Evolutionary conservation across 2,113 vertebrate genomes (phyloP), one percentile per base, ranked within the genome.

Genomic region (Prunella himalayana): DNA sequence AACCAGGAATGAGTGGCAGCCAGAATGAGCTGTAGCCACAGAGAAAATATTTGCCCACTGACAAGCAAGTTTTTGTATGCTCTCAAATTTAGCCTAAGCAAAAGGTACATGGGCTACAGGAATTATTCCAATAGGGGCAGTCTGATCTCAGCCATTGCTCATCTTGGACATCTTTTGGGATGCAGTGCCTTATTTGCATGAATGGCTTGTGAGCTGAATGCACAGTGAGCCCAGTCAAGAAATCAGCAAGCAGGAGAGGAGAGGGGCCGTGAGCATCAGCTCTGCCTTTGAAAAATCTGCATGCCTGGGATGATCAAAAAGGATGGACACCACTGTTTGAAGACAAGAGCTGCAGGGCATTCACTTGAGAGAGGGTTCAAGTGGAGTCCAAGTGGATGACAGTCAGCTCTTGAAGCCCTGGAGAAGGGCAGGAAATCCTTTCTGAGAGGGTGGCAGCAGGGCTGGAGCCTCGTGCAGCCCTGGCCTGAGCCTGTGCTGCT

Each of bases 201-300:
- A 64, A 50, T 76, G 76, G 21, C 64, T 63, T 86, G 76, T 5
- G 23, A 73, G 45, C 47, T 47, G 81, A 72, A 86, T 66, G 72
- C 86, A 66, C 64, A 78, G 72, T 24, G 77, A 63, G 44, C n/a
- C 35, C 72, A 84, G 77, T 7, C 64, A 70, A 78, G 81, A 44
- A 81, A 94, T 54, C 33, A 91, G 78, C 75, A 79, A 65, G 57
- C 53, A 53, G 63, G 31, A 77, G 82, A 66, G 81, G n/a, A 86
- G 83, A 80, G 41, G 44, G 54, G 50, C 42, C 9, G 1, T 41
- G 65, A 85, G 92, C 71, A 76, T 42, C 53, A 86, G 49, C 88
- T 49, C 57, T 94, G 78, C 69, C 73, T 89, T 85, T 96, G 93
- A 91, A 85, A 87, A 89, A n/a, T 33, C 81, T 51, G 4, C 82